These are phyloP conservation scores for Pammene fasciana DNA, from an alignment of 2,888 invertebrate genomes.

Conservation along the genomic window DNA sequence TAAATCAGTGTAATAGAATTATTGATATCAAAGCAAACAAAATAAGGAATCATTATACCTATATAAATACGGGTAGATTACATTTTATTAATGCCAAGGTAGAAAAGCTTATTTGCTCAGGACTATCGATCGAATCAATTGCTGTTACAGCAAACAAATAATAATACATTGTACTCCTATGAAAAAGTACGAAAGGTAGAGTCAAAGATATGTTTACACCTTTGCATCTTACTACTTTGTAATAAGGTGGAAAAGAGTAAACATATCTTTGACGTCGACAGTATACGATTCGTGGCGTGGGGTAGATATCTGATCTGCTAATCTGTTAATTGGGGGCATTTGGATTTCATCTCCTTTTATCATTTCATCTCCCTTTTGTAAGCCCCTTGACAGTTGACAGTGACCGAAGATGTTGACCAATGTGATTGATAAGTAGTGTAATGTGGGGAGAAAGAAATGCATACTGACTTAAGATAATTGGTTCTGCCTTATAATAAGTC, in stretches of 20 bases:
- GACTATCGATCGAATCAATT: not conserved
- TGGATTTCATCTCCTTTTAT: not conserved
- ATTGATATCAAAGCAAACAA: no score
- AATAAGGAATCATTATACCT: no score
- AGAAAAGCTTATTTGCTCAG: no score
- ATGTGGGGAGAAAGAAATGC: not conserved
- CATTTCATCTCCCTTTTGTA: slow-evolving; percentile 9
- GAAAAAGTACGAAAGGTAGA: not conserved
- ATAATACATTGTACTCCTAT: not conserved
- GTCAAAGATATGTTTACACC: no score
- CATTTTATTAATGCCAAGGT: no score
- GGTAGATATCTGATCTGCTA: slow-evolving; percentile 19
- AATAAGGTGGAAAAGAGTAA: no score
- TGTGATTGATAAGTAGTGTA: slow-evolving; percentile 26
- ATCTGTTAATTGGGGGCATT: slow-evolving; percentile 22
- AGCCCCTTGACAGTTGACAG: slow-evolving; percentile 23
- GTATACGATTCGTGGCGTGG: not conserved
- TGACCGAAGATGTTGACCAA: slow-evolving; percentile 27
- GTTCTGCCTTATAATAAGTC: no score
- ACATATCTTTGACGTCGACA: no score
- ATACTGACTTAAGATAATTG: not conserved
- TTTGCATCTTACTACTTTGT: no score
- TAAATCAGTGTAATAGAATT: no score
- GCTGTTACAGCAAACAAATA: not conserved
- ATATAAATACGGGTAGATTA: no score